Evolutionary conservation across 1,140 invertebrate species (phyloP).

Genomic region (Drosophila rufa): DNA sequence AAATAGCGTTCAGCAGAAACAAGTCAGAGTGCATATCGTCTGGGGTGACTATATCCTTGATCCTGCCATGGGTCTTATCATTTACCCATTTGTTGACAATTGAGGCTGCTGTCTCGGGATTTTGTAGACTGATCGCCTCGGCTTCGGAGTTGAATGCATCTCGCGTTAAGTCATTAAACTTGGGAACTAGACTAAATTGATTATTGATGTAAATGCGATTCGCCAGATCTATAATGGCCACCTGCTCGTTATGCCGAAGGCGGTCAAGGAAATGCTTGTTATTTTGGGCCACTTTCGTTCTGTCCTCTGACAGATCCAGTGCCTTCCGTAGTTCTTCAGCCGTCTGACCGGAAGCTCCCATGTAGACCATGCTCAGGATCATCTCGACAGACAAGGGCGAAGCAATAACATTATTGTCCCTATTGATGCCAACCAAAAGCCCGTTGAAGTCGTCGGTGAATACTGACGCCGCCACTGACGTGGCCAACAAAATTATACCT

Average conservation of each 20-base stretch:
- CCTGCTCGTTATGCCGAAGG: constrained; percentile 33
- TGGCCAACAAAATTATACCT: background rate
- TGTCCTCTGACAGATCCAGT: constrained; percentile 79
- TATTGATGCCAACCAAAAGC: background rate
- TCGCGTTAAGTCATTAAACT: constrained; percentile 46
- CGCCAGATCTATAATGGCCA: constrained; percentile 50
- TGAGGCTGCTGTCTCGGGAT: constrained; percentile 67
- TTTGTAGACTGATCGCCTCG: constrained; percentile 85
- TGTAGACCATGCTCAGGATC: constrained; percentile 86
- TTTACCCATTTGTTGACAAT: constrained; percentile 87
- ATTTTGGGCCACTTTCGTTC: constrained; percentile 32
- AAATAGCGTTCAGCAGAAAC: constrained; percentile 88
- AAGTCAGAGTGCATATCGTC: constrained; percentile 62
- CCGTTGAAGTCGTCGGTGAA: background rate
- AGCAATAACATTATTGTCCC: constrained; percentile 84
- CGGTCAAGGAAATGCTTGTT: constrained; percentile 7
- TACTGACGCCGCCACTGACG: background rate
- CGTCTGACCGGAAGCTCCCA: constrained; percentile 86
- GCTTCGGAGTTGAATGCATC: constrained; percentile 57
- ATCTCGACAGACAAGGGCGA: constrained; percentile 83
- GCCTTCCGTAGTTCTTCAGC: constrained; percentile 85
- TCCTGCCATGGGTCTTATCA: constrained; percentile 86
- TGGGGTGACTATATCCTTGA: constrained; percentile 86
- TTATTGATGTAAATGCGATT: constrained; percentile 72
- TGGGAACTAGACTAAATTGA: constrained; percentile 26